Percentiles rank a stretch among this genome's conserved stretches.
phyloP scores from a whole-genome alignment of 2,797 vertebrate genomes.

The Diglossa cyanea region DNA sequence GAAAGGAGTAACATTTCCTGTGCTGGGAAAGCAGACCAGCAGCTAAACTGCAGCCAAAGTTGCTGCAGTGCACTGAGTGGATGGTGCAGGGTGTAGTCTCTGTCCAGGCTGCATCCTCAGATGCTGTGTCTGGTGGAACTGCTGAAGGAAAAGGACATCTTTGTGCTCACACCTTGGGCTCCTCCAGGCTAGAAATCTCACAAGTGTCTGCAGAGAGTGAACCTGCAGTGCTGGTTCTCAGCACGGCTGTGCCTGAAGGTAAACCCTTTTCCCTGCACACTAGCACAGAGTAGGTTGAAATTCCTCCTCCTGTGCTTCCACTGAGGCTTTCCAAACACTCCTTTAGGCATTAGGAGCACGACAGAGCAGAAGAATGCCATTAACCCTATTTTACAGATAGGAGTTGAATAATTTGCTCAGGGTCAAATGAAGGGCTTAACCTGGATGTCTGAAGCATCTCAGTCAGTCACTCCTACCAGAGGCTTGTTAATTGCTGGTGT shows the following conservation, averaged over 20 bases:
- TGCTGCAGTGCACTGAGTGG: not conserved
- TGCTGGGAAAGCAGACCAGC: not conserved
- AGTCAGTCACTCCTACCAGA: not conserved
- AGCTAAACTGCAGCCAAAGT: not conserved
- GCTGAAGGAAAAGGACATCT: not conserved
- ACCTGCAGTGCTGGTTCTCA: not conserved
- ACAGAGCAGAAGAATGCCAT: not conserved
- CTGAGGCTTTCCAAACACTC: not conserved
- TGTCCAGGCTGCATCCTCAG: not conserved
- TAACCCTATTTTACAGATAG: not conserved
- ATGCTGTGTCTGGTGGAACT: not conserved
- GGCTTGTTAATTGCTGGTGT: not conserved
- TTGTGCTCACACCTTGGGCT: not conserved
- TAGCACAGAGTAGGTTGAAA: not conserved
- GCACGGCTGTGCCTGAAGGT: not conserved
- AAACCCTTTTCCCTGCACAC: not conserved
- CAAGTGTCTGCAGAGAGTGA: not conserved
- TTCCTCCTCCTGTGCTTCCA: not conserved
- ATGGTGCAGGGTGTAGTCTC: not conserved
- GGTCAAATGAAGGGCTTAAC: not conserved
- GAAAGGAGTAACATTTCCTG: not conserved
- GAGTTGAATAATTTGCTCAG: not conserved
- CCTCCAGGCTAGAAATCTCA: not conserved
- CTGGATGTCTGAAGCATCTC: not conserved
- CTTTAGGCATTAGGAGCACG: not conserved